phyloP scores from a whole-genome alignment of 1,140 invertebrate species.

The Drosophila truncata region DNA sequence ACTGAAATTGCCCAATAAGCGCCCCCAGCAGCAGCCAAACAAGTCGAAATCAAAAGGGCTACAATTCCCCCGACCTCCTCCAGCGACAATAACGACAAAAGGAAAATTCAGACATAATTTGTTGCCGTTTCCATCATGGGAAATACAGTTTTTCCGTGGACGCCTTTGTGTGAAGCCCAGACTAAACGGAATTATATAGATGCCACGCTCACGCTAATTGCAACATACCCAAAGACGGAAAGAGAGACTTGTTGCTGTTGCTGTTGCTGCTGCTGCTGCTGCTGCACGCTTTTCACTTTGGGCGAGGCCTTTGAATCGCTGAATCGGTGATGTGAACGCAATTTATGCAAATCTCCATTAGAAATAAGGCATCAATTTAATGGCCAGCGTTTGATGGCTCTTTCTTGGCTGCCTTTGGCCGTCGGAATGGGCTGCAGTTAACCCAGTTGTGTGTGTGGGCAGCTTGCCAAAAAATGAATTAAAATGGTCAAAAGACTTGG shows the following conservation, averaged over 20 bases:
- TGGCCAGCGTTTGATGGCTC: slow-evolving; percentile 52
- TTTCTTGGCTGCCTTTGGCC: slow-evolving; percentile 10
- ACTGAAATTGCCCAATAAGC: slow-evolving; percentile 74
- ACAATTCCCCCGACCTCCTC: background rate
- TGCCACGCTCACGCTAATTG: slow-evolving; percentile 80
- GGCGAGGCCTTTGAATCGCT: slow-evolving; percentile 44
- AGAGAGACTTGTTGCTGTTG: slow-evolving; percentile 31
- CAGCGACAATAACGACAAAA: slow-evolving; percentile 60
- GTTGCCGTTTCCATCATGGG: slow-evolving; percentile 70
- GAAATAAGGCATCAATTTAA: slow-evolving; percentile 66
- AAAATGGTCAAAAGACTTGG: slow-evolving; percentile 10
- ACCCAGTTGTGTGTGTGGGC: slow-evolving; percentile 53
- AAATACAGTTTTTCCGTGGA: slow-evolving; percentile 67
- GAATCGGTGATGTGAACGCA: slow-evolving; percentile 36
- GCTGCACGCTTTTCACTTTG: slow-evolving; percentile 66
- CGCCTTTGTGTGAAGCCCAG: slow-evolving; percentile 72
- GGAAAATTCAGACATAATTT: slow-evolving; percentile 79
- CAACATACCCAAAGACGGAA: slow-evolving; percentile 54
- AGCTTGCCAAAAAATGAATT: slow-evolving; percentile 41
- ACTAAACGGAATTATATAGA: slow-evolving; percentile 80
- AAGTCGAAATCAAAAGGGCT: slow-evolving; percentile 64
- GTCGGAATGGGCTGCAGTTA: slow-evolving; percentile 62
- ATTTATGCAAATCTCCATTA: slow-evolving; percentile 68
- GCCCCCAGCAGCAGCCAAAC: slow-evolving; percentile 57
- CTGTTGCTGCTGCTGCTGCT: slow-evolving; percentile 30